Conservation (phyloP, 2,797 vertebrate genomes). For the Labeo calbasu region DNA sequence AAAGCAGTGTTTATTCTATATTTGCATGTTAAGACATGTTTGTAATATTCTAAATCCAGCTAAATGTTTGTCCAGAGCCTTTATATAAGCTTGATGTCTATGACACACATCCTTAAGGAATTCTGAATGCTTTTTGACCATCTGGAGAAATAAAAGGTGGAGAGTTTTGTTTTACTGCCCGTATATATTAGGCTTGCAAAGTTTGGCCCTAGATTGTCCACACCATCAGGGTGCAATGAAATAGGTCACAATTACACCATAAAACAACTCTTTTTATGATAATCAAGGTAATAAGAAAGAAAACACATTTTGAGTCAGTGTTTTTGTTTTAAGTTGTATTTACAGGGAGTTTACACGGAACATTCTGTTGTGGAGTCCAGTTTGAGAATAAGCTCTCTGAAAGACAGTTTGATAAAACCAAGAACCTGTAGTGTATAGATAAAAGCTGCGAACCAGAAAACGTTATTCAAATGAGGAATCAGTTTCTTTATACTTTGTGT, state of each 20-base stretch:
- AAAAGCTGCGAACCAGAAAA: background rate
- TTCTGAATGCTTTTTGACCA: slow-evolving; percentile 14
- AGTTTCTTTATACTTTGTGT: background rate
- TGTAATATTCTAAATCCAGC: too few species aligned
- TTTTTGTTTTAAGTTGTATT: background rate
- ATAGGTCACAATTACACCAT: background rate
- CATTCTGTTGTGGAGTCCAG: background rate
- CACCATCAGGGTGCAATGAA: slow-evolving; percentile 11
- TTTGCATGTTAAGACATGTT: background rate
- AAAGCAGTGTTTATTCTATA: background rate
- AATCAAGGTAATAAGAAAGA: background rate
- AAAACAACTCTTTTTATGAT: slow-evolving; percentile 2
- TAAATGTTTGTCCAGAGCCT: background rate
- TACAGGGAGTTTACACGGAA: background rate
- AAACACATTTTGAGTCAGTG: background rate
- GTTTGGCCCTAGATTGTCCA: background rate
- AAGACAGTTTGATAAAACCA: background rate
- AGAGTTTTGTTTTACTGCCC: background rate
- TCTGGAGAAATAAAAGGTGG: slow-evolving; percentile 28
- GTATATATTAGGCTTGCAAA: slow-evolving; percentile 28
- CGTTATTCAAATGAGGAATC: background rate
- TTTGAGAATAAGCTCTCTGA: background rate
- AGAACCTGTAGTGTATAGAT: background rate
- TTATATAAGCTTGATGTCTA: background rate
- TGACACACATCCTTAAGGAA: slow-evolving; percentile 10